A percentile compares a stretch with the other conserved stretches of the same genome.
Conservation (phyloP, 2,888 invertebrate genomes). For the Belgica antarctica region DNA sequence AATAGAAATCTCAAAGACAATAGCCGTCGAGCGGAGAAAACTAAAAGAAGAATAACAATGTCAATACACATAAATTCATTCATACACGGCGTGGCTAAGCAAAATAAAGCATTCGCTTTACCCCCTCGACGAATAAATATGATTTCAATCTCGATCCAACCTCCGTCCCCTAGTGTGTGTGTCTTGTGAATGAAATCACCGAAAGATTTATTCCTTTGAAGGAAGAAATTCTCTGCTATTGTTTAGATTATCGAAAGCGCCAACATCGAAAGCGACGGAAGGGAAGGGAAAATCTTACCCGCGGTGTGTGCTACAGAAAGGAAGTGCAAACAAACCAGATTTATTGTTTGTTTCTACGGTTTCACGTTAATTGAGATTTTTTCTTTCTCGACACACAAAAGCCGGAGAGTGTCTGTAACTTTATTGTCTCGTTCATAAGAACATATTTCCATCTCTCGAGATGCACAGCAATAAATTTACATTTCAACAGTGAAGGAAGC, state of each 20-base stretch:
- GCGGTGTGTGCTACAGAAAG: constrained; percentile 21
- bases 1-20: constrained; percentile 38
- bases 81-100: neutral
- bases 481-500: neutral
- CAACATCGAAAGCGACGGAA: constrained; percentile 10
- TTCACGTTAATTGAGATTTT: constrained; percentile 41
- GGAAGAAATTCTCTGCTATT: constrained; percentile 3
- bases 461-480: constrained; percentile 16
- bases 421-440: constrained; percentile 27
- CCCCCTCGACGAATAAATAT: neutral
- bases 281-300: constrained; percentile 4
- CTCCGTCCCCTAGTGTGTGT: neutral
- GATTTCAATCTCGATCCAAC: constrained; percentile 18
- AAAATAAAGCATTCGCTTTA: constrained; percentile 5
- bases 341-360: constrained; percentile 31
- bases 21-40: neutral
- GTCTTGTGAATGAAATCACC: neutral
- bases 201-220: constrained; percentile 30
- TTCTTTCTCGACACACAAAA: neutral
- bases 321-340: constrained; percentile 42
- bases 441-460: constrained; percentile 11
- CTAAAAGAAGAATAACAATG: constrained; percentile 25
- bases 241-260: constrained; percentile 27
- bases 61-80: constrained; percentile 14
- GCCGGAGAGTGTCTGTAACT: neutral